phyloP scores from a whole-genome alignment of 2,797 vertebrate species.

The Mormyrus hasselquistii region DNA sequence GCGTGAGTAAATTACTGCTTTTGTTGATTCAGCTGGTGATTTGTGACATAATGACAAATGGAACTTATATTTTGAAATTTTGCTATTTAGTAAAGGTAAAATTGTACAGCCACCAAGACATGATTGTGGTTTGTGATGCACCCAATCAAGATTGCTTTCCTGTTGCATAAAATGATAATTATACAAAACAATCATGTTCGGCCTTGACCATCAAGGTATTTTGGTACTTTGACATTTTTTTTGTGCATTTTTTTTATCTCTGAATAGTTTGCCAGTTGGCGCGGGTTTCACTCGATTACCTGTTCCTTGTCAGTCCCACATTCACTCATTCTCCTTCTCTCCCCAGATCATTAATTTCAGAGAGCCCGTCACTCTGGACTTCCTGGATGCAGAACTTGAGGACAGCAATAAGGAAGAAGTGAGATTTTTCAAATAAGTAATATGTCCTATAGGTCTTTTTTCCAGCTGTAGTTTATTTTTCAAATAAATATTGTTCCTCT shows the following conservation, averaged over 20 bases:
- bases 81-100: neutral
- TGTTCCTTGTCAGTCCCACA: neutral
- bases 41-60: neutral
- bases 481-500: neutral
- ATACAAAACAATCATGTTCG: neutral
- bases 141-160: neutral
- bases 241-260: neutral
- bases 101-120: neutral
- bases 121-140: neutral
- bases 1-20: neutral
- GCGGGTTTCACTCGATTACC: neutral
- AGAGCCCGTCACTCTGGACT: slow-evolving; percentile 90
- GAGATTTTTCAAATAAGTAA: slow-evolving; percentile 25
- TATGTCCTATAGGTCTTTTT: neutral
- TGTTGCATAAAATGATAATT: neutral
- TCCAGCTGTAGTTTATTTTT: neutral
- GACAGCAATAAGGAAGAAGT: slow-evolving; percentile 92
- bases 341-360: slow-evolving; percentile 84
- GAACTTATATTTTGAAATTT: neutral
- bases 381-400: slow-evolving; percentile 92
- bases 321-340: neutral
- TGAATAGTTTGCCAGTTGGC: neutral
- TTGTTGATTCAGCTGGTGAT: neutral
- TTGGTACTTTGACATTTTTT: neutral
- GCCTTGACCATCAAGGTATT: neutral